phyloP scores from a whole-genome alignment of 2,888 invertebrate genomes.

The Sarcophaga caerulescens region DNA sequence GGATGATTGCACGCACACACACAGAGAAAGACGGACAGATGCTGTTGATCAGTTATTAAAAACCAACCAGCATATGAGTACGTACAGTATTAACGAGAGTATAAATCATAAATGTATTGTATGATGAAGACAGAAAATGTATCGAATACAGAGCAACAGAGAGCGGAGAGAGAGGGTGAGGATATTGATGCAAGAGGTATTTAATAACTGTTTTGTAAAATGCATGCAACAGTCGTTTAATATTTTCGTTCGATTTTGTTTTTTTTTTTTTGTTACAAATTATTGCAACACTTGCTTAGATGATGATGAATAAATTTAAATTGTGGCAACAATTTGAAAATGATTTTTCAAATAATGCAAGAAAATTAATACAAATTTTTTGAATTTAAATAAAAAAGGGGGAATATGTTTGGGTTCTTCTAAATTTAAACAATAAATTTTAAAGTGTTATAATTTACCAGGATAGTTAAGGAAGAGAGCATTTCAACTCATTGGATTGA shows the following conservation, averaged over 20 bases:
- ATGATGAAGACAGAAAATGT: not conserved
- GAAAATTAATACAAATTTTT: no score
- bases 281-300: not conserved
- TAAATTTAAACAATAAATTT: no score
- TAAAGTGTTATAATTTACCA: no score
- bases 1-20: not conserved
- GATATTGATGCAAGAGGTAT: not conserved
- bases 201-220: not conserved
- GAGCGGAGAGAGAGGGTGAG: not conserved
- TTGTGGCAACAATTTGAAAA: no score
- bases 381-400: no score
- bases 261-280: conserved; percentile 6
- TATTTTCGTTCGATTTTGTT: not conserved
- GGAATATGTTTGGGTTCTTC: no score
- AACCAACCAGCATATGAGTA: conserved; percentile 21
- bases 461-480: no score
- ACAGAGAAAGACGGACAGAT: not conserved
- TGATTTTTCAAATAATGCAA: no score
- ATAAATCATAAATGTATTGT: conserved; percentile 6
- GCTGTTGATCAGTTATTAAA: conserved; percentile 49
- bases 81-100: not conserved
- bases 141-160: not conserved
- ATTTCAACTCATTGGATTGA: no score
- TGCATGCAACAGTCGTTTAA: conserved; percentile 43
- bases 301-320: no score